Evolutionary conservation across 2,113 vertebrate genomes (phyloP), one percentile per base, ranked within the genome.

Genomic region (Turdus rufiventris): DNA sequence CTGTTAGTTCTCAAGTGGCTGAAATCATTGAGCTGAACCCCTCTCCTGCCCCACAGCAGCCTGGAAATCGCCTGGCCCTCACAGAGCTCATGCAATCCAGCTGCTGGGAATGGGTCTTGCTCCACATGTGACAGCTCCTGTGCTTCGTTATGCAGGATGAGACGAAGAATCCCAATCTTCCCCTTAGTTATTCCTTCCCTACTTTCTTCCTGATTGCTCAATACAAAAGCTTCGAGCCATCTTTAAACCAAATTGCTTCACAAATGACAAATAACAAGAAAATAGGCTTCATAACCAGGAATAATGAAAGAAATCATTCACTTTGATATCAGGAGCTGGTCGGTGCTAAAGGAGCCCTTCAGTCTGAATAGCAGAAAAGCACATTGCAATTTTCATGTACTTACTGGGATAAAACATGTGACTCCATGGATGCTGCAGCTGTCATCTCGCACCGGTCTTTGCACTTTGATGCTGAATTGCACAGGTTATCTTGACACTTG

Each of bases 261-360:
- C 95, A 96, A 96, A 96, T 97, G 97, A 97, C 97, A 97, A 93
- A 92, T 97, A 90, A 96, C 87, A 73, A 93, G 95, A 97, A 98
- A 97, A 98, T 96, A 88, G 95, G 89, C 91, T 90, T 97, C 91
- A 80, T 95, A 93, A 95, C 95, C 94, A 85, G 78, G 91, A 96
- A 97, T 98, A 93, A 96, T 94, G 95, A 96, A 97, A 89, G 93
- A 92, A 97, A 97, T 97, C 96, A 97, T 97, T 97, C 90, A 91
- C 87, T 92, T 81, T 85, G 86, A 82, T 93, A 87, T 93, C 82
- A 93, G 88, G 93, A 80, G 94, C 87, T 65, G 89, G 88, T 72
- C 53, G 96, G 75, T 93, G 96, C 67, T 95, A 91, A 96, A 96
- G 93, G 86, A 84, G 85, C 89, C 94, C 94, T 92, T 96, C 85